Evolutionary conservation across 2,113 vertebrate species (phyloP), one percentile per base, ranked within the genome.

Genomic region (Origma solitaria): DNA sequence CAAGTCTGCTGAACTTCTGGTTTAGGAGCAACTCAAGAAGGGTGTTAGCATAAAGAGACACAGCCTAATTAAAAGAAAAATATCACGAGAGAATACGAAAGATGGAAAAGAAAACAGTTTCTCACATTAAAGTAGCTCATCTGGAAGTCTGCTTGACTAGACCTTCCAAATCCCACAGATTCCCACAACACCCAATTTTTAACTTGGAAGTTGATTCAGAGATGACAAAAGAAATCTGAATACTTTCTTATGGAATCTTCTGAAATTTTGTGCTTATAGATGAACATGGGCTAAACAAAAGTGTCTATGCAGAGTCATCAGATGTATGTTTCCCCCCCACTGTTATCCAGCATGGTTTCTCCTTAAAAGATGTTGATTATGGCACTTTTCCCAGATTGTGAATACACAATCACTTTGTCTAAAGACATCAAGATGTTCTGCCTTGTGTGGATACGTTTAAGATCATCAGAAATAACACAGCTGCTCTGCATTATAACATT

Each of bases 321-420:
- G 15, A 37, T 3, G 0, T 6, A 33, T 2, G 17, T 60, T 69
- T 7, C 10, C 17, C 17, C 7, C 20, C 4, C 20, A 13, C 51
- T 40, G 12, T 60, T 69, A n/a, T 18, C 18, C 15, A 49, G 27
- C n/a, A 40, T 23, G 14, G 23, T 42, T 79, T 90, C 47, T 54
- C 50, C 22, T 70, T 80, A 38, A 69, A 72, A 77, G 16, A 57
- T 81, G 51, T 33, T 25, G 28, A 65, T 49, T 35, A 47, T 47
- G 24, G 35, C 30, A 80, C 17, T 66, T 75, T 22, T 75, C 40
- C 68, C 80, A 42, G 68, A 53, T 45, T 75, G n/a, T 42, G 57
- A 92, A 40, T 49, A 75, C 9, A 56, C 4, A 42, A 54, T 57
- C 47, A 47, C 24, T 33, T 33, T 66, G 47, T 38, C 35, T 81